A percentile compares a stretch with the other conserved stretches of the same genome.
Conservation (phyloP, 35 echinoderm and acorn worm genomes). For the Anneissia japonica region DNA sequence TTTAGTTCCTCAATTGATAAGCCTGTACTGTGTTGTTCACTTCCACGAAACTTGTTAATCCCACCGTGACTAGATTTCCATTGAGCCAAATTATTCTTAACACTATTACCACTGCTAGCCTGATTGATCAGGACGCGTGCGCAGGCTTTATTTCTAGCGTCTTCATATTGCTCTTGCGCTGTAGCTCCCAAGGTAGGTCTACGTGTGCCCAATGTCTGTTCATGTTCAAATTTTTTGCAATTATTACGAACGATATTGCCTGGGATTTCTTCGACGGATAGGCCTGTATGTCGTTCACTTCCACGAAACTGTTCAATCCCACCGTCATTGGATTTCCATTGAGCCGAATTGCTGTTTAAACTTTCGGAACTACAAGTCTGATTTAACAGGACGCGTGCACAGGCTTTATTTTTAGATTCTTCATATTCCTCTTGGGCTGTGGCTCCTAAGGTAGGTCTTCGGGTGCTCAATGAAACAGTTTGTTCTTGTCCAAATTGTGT, state of each 20-base stretch:
- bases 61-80: no score
- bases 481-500: background rate
- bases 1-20: background rate
- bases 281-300: no score
- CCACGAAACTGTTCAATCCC: no score
- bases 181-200: background rate
- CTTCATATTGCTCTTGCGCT: background rate
- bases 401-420: background rate
- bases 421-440: background rate
- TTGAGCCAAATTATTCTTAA: no score
- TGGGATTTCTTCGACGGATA: background rate
- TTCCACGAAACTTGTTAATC: no score
- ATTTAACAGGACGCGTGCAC: background rate
- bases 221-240: background rate
- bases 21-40: no score
- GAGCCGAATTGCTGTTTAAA: no score
- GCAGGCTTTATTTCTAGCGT: background rate
- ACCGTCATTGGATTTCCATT: no score
- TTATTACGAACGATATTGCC: background rate
- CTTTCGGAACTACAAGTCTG: background rate
- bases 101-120: background rate
- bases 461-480: background rate
- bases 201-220: background rate
- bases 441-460: background rate
- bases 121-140: background rate